Evolutionary conservation across 2,888 invertebrate genomes (phyloP).

Genomic region (Escarpia spicata): DNA sequence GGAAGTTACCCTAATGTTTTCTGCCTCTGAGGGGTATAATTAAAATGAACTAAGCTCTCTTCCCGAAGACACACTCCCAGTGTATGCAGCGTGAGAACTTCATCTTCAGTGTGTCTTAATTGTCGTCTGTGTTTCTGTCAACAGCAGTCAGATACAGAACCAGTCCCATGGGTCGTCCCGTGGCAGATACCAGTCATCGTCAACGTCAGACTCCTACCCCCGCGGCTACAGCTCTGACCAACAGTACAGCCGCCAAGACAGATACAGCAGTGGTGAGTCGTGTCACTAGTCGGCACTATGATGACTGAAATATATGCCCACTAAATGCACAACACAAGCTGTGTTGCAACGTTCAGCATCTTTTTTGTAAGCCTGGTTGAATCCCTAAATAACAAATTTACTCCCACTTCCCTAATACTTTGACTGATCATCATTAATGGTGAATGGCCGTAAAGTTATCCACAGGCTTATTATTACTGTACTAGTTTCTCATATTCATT

Average conservation of each 20-base stretch:
- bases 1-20: neutral
- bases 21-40: too few species aligned
- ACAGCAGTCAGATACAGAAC: neutral
- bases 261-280: slow-evolving; percentile 7
- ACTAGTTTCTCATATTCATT: neutral
- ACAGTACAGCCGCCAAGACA: neutral
- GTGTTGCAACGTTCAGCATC: neutral
- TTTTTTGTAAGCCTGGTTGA: neutral
- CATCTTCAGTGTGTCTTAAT: neutral
- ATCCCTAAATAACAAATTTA: neutral
- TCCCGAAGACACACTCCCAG: neutral
- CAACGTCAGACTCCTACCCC: neutral
- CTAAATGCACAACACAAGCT: neutral
- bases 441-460: neutral
- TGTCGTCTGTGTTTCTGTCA: neutral
- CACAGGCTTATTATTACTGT: neutral
- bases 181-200: neutral
- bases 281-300: neutral
- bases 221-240: neutral
- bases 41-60: neutral
- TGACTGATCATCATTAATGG: neutral
- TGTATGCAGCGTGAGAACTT: neutral
- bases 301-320: neutral
- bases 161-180: neutral
- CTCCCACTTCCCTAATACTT: neutral